Percentiles rank a stretch among this genome's conserved stretches.
Conservation (phyloP, 2,888 invertebrate genomes). For the Hemaris fuciformis region DNA sequence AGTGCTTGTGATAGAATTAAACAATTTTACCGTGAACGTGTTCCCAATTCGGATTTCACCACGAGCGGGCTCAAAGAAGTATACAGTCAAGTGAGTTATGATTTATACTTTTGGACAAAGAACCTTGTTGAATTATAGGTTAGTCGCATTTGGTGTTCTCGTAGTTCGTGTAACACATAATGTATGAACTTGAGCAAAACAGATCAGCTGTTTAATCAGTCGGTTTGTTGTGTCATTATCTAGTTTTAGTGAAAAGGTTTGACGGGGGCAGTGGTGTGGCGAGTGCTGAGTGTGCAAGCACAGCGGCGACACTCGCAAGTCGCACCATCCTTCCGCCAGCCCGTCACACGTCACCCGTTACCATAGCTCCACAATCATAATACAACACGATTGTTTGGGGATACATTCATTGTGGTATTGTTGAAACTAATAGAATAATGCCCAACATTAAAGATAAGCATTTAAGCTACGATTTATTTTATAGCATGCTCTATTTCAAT, state of each 20-base stretch:
- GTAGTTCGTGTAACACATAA: not conserved
- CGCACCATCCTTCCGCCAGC: conserved; percentile 30
- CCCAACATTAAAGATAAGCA: no score
- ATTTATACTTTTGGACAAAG: conserved; percentile 13
- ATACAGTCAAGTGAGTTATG: conserved; percentile 75
- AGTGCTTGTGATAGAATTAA: conserved; percentile 76
- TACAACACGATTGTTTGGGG: conserved; percentile 33
- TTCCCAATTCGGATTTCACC: conserved; percentile 78
- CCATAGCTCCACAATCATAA: conserved; percentile 32
- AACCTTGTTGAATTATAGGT: conserved; percentile 4
- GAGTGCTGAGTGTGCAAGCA: not conserved
- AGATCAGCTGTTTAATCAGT: conserved; percentile 25
- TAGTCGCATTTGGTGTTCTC: not conserved
- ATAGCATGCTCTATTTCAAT: no score
- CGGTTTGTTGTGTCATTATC: not conserved
- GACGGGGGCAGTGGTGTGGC: not conserved
- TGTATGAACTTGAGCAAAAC: conserved; percentile 9
- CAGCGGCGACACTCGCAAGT: not conserved
- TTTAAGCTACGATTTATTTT: no score
- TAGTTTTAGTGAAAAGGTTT: not conserved
- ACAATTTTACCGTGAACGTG: conserved; percentile 76
- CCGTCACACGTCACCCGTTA: conserved; percentile 28
- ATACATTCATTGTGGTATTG: conserved; percentile 23
- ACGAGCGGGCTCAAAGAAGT: conserved; percentile 81
- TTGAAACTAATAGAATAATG: conserved; percentile 6